phyloP scores from a whole-genome alignment of 2,888 invertebrate genomes.

The Amphipoea oculea region DNA sequence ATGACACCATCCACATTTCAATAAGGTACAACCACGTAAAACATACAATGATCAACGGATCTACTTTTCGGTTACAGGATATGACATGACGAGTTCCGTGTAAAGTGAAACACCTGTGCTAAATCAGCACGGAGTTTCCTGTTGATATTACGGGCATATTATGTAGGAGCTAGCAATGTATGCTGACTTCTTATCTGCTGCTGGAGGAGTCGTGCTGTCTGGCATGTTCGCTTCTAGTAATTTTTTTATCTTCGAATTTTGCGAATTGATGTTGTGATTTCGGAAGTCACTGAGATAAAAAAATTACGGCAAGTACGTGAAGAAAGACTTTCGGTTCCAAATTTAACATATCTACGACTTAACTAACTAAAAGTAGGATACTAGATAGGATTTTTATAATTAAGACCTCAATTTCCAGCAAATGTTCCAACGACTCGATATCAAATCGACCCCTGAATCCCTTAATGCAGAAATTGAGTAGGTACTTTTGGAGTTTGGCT shows the following conservation, averaged over 20 bases:
- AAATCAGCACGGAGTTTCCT: conserved; percentile 80
- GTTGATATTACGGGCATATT: conserved; percentile 73
- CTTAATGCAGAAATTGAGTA: not conserved
- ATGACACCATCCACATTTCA: conserved; percentile 32
- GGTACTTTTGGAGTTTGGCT: not conserved
- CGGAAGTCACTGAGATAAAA: conserved; percentile 14
- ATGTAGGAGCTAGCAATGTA: conserved; percentile 43
- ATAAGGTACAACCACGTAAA: conserved; percentile 27
- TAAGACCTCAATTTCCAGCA: too few species aligned
- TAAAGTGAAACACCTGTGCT: conserved; percentile 77
- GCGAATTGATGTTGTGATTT: conserved; percentile 48
- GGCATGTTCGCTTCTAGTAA: conserved; percentile 54
- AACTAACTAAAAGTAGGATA: not conserved
- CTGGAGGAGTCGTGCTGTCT: conserved; percentile 64
- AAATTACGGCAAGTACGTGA: not conserved
- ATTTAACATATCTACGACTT: not conserved
- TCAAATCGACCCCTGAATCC: not conserved
- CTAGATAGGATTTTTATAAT: too few species aligned
- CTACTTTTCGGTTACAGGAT: conserved; percentile 64
- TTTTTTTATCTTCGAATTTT: conserved; percentile 48
- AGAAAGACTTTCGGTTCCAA: not conserved
- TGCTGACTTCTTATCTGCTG: conserved; percentile 39
- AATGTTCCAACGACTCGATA: not conserved
- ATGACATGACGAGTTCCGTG: conserved; percentile 79
- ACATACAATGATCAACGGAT: conserved; percentile 47